A percentile compares a stretch with the other conserved stretches of the same genome.
Conservation (phyloP, 2,888 invertebrate genomes). For the Lochmaea crataegi region DNA sequence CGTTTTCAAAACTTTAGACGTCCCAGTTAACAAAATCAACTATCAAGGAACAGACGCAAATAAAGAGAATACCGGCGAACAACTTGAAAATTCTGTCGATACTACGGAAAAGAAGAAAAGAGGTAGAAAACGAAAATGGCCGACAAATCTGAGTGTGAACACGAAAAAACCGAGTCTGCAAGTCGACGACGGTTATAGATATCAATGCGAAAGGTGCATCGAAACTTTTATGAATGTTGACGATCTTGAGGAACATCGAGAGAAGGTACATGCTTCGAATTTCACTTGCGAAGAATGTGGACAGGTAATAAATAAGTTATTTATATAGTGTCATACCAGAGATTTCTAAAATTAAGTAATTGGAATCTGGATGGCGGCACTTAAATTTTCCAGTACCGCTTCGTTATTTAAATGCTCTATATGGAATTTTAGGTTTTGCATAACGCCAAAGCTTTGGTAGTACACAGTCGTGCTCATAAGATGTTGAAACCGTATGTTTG, state of each 20-base stretch:
- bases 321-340: too few species aligned
- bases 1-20: conserved; percentile 60
- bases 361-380: too few species aligned
- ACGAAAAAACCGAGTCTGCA: conserved; percentile 47
- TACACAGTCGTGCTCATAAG: too few species aligned
- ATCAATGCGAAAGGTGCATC: conserved; percentile 64
- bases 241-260: conserved; percentile 60
- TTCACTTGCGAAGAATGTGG: conserved; percentile 64
- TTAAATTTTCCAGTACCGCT: conserved; percentile 67
- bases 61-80: conserved; percentile 23
- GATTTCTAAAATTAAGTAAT: too few species aligned
- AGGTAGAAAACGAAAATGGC: conserved; percentile 59
- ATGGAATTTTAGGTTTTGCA: too few species aligned
- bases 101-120: conserved; percentile 44
- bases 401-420: too few species aligned
- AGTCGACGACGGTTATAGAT: conserved; percentile 59
- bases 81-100: conserved; percentile 20
- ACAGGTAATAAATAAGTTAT: conserved; percentile 54
- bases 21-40: conserved; percentile 50
- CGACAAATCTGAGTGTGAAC: conserved; percentile 49
- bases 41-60: background rate
- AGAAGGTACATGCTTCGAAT: conserved; percentile 62
- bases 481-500: too few species aligned
- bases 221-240: conserved; percentile 58
- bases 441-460: too few species aligned